Percentiles rank a stretch among this genome's conserved stretches.
phyloP scores from a whole-genome alignment of 2,888 invertebrate genomes.

The Itoplectis maculator region DNA sequence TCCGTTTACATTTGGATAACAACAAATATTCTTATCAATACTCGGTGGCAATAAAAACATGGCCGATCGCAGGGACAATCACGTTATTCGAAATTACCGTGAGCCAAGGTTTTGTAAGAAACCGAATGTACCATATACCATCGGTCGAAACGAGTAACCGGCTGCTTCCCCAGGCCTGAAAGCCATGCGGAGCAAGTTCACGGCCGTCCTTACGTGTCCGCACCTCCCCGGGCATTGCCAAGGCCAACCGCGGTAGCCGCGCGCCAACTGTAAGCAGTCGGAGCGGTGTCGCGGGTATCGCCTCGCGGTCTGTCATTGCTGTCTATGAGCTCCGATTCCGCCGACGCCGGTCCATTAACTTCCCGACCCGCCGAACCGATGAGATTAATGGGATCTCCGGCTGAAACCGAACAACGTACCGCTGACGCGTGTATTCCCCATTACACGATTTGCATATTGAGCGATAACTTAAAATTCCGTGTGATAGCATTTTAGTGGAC shows the following conservation, averaged over 20 bases:
- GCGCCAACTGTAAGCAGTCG: conserved; percentile 23
- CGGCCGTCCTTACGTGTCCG: conserved; percentile 76
- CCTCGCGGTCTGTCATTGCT: conserved; percentile 51
- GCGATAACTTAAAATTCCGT: conserved; percentile 22
- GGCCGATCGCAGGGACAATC: background rate
- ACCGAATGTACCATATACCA: conserved; percentile 23
- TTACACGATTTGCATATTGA: conserved; percentile 44
- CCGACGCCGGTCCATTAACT: conserved; percentile 60
- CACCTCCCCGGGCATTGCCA: conserved; percentile 71
- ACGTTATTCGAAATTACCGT: background rate
- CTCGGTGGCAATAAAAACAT: background rate
- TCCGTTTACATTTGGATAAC: too few species aligned
- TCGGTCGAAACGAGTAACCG: conserved; percentile 45
- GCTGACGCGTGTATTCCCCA: conserved; percentile 1
- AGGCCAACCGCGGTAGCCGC: conserved; percentile 68
- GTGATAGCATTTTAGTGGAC: conserved; percentile 16
- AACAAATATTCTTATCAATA: too few species aligned
- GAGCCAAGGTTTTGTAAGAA: conserved; percentile 15
- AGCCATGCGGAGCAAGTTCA: conserved; percentile 77
- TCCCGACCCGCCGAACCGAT: conserved; percentile 66
- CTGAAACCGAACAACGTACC: background rate
- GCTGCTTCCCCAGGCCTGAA: conserved; percentile 56
- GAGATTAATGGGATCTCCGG: conserved; percentile 66
- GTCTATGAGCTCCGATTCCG: conserved; percentile 68
- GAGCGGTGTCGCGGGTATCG: background rate